Evolutionary conservation across 2,113 vertebrate genomes (phyloP).

Genomic region (Spea multiplicata): DNA sequence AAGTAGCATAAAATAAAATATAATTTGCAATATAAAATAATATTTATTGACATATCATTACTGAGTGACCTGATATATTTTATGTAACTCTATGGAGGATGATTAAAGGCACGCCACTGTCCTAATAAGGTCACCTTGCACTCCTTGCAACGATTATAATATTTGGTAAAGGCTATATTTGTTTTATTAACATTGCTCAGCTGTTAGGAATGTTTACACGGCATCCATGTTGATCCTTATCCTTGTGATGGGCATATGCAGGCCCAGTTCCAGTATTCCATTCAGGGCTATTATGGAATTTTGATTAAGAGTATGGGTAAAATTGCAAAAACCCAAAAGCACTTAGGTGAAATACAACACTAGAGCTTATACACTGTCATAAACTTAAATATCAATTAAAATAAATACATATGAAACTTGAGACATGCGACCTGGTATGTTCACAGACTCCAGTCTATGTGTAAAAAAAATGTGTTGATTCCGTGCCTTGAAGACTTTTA

Average conservation of each 20-base stretch:
- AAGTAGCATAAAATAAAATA: too few species aligned
- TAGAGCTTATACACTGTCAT: slow-evolving; percentile 31
- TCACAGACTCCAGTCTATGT: slow-evolving; percentile 17
- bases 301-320: slow-evolving; percentile 29
- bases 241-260: not conserved
- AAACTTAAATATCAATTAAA: slow-evolving; percentile 37
- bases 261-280: slow-evolving; percentile 22
- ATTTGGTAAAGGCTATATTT: slow-evolving; percentile 17
- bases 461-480: slow-evolving; percentile 7
- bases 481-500: not conserved
- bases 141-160: not conserved
- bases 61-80: too few species aligned
- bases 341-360: slow-evolving; percentile 38
- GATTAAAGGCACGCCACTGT: not conserved
- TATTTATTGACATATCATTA: too few species aligned
- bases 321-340: slow-evolving; percentile 37
- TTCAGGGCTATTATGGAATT: slow-evolving; percentile 27
- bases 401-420: slow-evolving; percentile 42
- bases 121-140: not conserved
- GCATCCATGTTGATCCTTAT: slow-evolving; percentile 19
- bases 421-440: slow-evolving; percentile 23
- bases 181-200: slow-evolving; percentile 6
- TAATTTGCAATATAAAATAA: too few species aligned
- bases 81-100: not conserved
- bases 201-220: not conserved